A percentile compares a stretch with the other conserved stretches of the same genome.
Conservation (phyloP, 2,113 vertebrate species). For the Arvicanthis niloticus region DNA sequence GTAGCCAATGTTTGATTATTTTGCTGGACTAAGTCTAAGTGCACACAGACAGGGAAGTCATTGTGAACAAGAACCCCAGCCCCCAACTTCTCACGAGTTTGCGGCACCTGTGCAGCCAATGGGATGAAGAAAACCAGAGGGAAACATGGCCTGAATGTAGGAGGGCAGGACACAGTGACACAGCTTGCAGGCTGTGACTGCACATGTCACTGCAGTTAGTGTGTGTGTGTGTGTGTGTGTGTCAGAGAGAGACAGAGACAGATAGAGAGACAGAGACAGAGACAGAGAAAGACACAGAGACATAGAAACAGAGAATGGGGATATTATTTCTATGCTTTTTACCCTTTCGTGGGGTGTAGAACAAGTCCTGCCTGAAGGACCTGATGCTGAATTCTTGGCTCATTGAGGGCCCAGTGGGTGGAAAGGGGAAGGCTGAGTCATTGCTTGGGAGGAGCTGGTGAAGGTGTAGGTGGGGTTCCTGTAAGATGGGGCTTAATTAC, state of each 20-base stretch:
- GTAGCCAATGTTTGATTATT: background rate
- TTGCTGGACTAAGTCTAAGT: background rate
- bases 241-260: background rate
- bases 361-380: background rate
- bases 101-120: background rate
- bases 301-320: background rate
- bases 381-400: background rate
- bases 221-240: background rate
- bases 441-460: background rate
- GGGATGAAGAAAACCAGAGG: background rate
- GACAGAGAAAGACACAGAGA: background rate
- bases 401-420: background rate
- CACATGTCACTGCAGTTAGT: background rate
- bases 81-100: background rate
- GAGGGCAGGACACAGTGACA: background rate
- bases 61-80: background rate
- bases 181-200: background rate
- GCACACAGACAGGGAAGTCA: background rate
- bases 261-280: background rate
- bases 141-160: background rate
- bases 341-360: background rate
- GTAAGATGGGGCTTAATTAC: conserved; percentile 20
- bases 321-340: conserved; percentile 3
- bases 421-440: conserved; percentile 57
- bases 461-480: conserved; percentile 34